Base-by-base conservation (phyloP, 2,113 vertebrate genomes). In the Caranx ignobilis region DNA sequence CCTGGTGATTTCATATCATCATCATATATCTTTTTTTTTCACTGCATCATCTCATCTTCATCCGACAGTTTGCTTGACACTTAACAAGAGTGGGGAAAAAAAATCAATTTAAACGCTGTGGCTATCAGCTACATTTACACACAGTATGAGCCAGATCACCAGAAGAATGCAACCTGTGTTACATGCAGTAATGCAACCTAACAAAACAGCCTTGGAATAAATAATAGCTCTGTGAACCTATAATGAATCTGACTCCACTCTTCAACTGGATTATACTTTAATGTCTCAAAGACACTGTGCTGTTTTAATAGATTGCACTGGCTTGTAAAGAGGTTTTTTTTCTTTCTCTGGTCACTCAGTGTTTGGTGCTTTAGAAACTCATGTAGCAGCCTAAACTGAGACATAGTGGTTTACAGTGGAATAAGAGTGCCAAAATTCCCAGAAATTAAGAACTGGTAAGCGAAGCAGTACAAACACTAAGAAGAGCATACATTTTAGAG, bases 381-480 rank as follows among this genome's bases (percentile, higher is more conserved):
- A 50, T 41, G 47, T 41, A 21, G 41, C 48, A 56, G 52, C 54
- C 75, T 26, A 79, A n/a, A 45, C 18, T 2, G 21, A 75, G 63
- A 67, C 39, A 39, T 26, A 60, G 82, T 71, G 75, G 78, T 73
- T 68, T 60, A 76, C 31, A 71, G 82, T 35, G 66, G 50, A 54
- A 61, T 62, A 5, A 86, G 88, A 85, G 82, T 87, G 88, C 77
- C 71, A 45, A 60, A 19, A 65, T 82, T 55, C 60, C 21, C 71
- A 76, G 54, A 61, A 65, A 67, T 32, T 65, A 74, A 87, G 75
- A 39, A 64, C 75, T 74, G 50, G 11, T 39, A 21, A 55, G 45
- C 66, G 37, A 56, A 59, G 35, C 65, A 52, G 76, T 82, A 72
- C 88, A 91, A 89, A 85, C 93, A 88, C 79, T 87, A 87, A 52